phyloP scores from a whole-genome alignment of 2,797 vertebrate species.

The Harpagifer antarcticus region DNA sequence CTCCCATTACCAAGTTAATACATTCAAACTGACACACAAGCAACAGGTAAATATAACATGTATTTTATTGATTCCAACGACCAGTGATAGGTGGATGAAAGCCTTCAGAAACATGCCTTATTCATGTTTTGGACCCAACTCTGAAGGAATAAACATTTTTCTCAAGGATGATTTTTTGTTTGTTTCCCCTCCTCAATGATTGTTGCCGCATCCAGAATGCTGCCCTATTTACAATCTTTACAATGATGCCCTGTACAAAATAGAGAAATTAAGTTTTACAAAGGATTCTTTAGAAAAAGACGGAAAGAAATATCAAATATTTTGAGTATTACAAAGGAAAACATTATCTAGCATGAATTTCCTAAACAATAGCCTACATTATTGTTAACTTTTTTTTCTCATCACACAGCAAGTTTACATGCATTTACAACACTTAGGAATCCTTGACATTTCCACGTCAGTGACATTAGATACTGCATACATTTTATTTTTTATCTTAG shows the following conservation, averaged over 20 bases:
- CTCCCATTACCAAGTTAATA: not conserved
- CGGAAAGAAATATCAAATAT: slow-evolving; percentile 82
- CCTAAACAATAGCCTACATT: slow-evolving; percentile 69
- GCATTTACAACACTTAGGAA: slow-evolving; percentile 87
- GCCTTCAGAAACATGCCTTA: slow-evolving; percentile 77
- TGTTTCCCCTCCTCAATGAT: slow-evolving; percentile 69
- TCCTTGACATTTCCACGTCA: slow-evolving; percentile 82
- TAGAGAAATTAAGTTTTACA: slow-evolving; percentile 84
- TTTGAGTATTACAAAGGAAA: slow-evolving; percentile 77
- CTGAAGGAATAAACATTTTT: slow-evolving; percentile 72
- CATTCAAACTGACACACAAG: slow-evolving; percentile 2
- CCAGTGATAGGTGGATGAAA: slow-evolving; percentile 84
- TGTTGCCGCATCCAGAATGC: slow-evolving; percentile 86
- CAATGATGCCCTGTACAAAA: slow-evolving; percentile 88
- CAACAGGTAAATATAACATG: slow-evolving; percentile 79
- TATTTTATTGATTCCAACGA: slow-evolving; percentile 88
- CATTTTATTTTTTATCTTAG: slow-evolving; percentile 69
- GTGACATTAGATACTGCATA: slow-evolving; percentile 81
- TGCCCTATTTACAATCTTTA: slow-evolving; percentile 89
- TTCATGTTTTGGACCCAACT: slow-evolving; percentile 62
- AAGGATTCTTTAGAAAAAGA: slow-evolving; percentile 83
- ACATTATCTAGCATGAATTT: slow-evolving; percentile 68
- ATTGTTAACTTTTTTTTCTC: slow-evolving; percentile 71
- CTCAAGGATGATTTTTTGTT: slow-evolving; percentile 51
- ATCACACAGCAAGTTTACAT: slow-evolving; percentile 86